Conservation (phyloP, 2,888 invertebrate species). For the Rhogogaster chlorosoma region DNA sequence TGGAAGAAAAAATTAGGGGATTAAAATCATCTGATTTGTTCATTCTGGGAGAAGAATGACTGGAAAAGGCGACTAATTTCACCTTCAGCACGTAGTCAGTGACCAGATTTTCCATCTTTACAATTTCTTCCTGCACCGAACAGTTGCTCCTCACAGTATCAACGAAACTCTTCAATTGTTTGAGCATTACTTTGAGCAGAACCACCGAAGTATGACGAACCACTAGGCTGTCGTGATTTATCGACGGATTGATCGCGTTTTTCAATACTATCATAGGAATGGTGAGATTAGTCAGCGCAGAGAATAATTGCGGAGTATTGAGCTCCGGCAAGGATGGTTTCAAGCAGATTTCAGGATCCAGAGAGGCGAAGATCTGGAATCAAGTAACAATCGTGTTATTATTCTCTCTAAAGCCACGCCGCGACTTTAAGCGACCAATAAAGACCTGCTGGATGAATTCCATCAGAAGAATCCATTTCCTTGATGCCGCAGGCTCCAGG, state of each 20-base stretch:
- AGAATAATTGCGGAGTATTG: constrained; percentile 79
- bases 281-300: constrained; percentile 79
- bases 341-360: constrained; percentile 74
- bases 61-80: constrained; percentile 36
- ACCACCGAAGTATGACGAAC: constrained; percentile 74
- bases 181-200: constrained; percentile 77
- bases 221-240: constrained; percentile 64
- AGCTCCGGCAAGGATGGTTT: constrained; percentile 78
- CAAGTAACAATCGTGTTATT: constrained; percentile 40
- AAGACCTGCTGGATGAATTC: constrained; percentile 70
- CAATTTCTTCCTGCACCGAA: constrained; percentile 55
- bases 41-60: not conserved
- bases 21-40: not conserved
- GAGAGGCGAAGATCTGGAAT: constrained; percentile 68
- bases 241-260: constrained; percentile 65
- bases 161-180: constrained; percentile 75
- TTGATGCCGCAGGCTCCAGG: constrained; percentile 80
- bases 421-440: not conserved
- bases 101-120: constrained; percentile 59
- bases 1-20: constrained; percentile 37
- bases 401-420: not conserved
- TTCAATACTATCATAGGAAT: constrained; percentile 80
- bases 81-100: constrained; percentile 67
- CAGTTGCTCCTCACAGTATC: constrained; percentile 56
- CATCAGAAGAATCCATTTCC: constrained; percentile 72